phyloP scores from a whole-genome alignment of 2,888 invertebrate genomes.

The Macaria liturata region DNA sequence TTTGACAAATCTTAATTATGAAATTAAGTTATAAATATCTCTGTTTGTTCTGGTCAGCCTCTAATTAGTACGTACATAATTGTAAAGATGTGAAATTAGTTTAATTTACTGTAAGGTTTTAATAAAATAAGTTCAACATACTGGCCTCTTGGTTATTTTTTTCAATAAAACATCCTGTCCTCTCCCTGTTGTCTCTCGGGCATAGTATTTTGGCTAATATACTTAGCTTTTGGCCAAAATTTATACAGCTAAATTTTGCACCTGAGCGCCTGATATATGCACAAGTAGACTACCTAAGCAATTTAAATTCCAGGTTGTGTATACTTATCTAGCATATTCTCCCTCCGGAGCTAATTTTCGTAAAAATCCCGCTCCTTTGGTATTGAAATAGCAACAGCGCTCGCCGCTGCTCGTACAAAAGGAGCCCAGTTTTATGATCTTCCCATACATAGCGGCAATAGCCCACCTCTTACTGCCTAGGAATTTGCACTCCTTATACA shows the following conservation, averaged over 20 bases:
- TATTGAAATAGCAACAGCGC: slow-evolving; percentile 21
- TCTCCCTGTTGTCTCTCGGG: no score
- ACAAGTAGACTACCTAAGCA: no score
- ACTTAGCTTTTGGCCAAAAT: no score
- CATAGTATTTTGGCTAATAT: no score
- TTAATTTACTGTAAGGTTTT: slow-evolving; percentile 25
- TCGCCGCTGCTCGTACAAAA: slow-evolving; percentile 13
- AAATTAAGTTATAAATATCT: no score
- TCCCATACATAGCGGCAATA: slow-evolving; percentile 13
- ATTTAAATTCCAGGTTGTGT: no score
- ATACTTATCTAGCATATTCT: neutral
- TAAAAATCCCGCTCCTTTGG: slow-evolving; percentile 12
- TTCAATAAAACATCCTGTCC: no score
- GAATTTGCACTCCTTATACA: slow-evolving; percentile 69
- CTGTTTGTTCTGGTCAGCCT: no score
- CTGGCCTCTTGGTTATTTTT: no score
- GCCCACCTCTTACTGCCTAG: slow-evolving; percentile 39
- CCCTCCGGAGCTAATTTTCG: neutral
- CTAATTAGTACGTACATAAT: slow-evolving; percentile 1
- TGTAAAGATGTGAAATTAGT: slow-evolving; percentile 18
- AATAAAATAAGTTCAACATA: slow-evolving; percentile 8
- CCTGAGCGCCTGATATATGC: no score
- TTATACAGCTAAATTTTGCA: no score
- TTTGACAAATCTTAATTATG: no score
- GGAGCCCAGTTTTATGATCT: slow-evolving; percentile 8